Conservation (phyloP, 1,140 invertebrate species). For the Caenorhabditis brenneri region DNA sequence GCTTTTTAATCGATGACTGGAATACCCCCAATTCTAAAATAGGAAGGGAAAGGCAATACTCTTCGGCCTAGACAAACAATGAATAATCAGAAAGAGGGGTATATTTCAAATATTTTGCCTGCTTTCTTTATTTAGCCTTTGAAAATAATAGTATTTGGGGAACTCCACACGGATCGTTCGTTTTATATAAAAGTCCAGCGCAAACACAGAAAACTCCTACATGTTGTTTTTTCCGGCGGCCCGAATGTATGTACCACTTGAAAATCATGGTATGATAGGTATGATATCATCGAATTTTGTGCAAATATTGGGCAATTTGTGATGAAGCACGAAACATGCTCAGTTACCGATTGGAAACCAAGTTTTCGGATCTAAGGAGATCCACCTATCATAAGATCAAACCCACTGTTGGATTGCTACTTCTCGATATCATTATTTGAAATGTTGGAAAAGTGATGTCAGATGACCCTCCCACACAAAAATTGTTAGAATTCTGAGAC, state of each 20-base stretch:
- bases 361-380: background rate
- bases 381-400: background rate
- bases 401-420: background rate
- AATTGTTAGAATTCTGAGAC: background rate
- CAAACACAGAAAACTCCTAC: conserved; percentile 28
- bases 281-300: conserved; percentile 21
- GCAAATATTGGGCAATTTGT: background rate
- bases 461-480: background rate
- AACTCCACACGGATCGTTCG: background rate
- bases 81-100: conserved; percentile 21
- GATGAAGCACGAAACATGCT: too few relatives aligned
- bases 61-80: conserved; percentile 30
- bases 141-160: background rate
- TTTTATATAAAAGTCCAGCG: conserved; percentile 10
- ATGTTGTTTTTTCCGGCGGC: background rate
- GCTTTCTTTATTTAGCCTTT: background rate
- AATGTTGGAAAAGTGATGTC: background rate
- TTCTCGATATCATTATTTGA: background rate
- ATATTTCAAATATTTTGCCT: conserved; percentile 24
- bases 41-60: conserved; percentile 4
- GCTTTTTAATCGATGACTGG: conserved; percentile 32
- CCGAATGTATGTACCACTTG: conserved; percentile 6
- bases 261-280: background rate
- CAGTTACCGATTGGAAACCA: background rate
- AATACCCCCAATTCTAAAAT: conserved; percentile 5